Evolutionary conservation across 2,113 vertebrate species (phyloP), one percentile per base, ranked within the genome.

Genomic region (Dipodomys merriami): DNA sequence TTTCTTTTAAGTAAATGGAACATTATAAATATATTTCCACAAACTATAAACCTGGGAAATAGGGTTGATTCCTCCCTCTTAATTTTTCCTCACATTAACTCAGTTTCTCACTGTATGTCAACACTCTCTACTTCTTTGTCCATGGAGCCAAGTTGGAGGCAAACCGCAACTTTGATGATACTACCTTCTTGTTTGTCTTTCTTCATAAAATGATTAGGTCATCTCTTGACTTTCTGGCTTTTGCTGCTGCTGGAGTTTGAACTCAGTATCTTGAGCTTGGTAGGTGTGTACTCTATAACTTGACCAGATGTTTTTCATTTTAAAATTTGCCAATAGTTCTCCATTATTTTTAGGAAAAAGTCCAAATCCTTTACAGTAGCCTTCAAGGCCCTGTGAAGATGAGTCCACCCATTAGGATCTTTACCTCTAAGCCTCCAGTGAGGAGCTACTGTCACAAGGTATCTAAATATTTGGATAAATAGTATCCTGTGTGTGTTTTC

Each of bases 241-340:
- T 62, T 62, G 60, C 1, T 49, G 49, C 49, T 62, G 60, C 60
- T 62, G 60, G 13, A 62, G 20, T 62, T 62, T 62, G 60, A 62
- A 62, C 60, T 62, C 60, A 62, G 60, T 19, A 22, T 22, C 60
- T 62, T 25, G 23, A 7, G 23, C 19, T 22, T 64, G 62, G 2
- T 64, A 64, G 13, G 62, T 25, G 23, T 23, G 62, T 25, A 9
- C 62, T 64, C 62, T 19, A 62, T 15, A 16, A 19, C 60, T 62
- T 62, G 81, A 86, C 77, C 27, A 93, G 4, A 83, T 93, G 39
- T 78, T 46, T n/a, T 30, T 78, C 60, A 85, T 67, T 80, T 83
- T 79, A 73, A 46, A 79, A 60, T 35, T 83, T 20, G 25, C 19
- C 35, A 57, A 27, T 12, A 8, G 23, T 9, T 83, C 64, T 5